Conservation (phyloP, 2,113 vertebrate genomes). For the Hippolais icterina region DNA sequence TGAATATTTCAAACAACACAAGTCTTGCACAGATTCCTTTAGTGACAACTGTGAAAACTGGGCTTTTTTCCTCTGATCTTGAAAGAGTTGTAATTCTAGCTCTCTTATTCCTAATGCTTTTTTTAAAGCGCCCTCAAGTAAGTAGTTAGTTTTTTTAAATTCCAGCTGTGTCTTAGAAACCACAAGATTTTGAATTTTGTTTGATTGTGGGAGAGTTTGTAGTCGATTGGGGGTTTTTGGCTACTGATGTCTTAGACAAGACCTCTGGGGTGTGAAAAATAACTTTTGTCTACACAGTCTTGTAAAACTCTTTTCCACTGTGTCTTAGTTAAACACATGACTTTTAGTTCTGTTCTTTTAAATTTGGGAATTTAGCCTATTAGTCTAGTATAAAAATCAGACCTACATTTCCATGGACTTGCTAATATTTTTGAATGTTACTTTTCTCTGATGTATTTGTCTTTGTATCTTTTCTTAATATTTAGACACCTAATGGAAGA, state of each 20-base stretch:
- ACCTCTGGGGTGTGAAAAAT: neutral
- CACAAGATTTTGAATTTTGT: neutral
- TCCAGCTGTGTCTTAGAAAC: neutral
- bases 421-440: neutral
- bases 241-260: neutral
- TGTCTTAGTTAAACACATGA: neutral
- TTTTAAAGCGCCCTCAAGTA: neutral
- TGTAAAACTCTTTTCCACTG: neutral
- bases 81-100: neutral
- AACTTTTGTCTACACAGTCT: neutral
- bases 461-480: neutral
- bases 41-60: neutral
- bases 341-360: no score
- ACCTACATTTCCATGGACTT: neutral
- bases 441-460: neutral
- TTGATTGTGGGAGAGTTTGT: neutral
- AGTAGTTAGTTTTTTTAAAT: neutral
- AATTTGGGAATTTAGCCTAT: neutral
- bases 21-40: neutral
- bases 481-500: neutral
- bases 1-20: neutral
- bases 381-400: neutral
- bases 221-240: neutral
- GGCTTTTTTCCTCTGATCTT: neutral
- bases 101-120: neutral